Conservation (phyloP, 2,797 vertebrate genomes). For the Dermochelys coriacea region DNA sequence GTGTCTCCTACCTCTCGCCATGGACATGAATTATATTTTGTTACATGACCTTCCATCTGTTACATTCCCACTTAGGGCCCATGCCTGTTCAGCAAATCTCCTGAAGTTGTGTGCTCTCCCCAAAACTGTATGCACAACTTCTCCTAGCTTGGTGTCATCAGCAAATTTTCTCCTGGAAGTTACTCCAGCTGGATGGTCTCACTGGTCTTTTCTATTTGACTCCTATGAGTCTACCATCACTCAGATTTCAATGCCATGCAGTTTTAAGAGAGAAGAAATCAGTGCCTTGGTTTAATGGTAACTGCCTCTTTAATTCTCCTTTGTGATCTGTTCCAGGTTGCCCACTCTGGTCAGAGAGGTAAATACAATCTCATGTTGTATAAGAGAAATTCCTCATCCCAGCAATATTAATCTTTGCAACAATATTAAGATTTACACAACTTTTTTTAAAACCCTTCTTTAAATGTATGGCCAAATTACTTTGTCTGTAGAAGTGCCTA, state of each 20-base stretch:
- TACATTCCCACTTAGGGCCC: no score
- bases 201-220: neutral
- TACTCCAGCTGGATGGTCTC: no score
- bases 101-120: no score
- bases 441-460: neutral
- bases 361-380: neutral
- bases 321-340: no score
- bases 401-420: neutral
- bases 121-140: neutral
- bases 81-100: no score
- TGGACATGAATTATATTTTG: no score
- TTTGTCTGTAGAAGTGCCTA: neutral
- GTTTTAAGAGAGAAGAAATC: neutral
- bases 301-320: no score
- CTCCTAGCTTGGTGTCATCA: neutral
- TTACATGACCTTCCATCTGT: no score
- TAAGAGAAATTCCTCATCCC: neutral
- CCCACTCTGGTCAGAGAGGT: neutral
- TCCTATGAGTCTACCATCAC: neutral
- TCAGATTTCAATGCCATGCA: neutral
- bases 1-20: no score
- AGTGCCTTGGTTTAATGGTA: no score
- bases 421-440: neutral
- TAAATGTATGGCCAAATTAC: neutral
- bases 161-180: neutral